Base-by-base conservation (phyloP, 2,888 invertebrate genomes). In the Lypha dubia region DNA sequence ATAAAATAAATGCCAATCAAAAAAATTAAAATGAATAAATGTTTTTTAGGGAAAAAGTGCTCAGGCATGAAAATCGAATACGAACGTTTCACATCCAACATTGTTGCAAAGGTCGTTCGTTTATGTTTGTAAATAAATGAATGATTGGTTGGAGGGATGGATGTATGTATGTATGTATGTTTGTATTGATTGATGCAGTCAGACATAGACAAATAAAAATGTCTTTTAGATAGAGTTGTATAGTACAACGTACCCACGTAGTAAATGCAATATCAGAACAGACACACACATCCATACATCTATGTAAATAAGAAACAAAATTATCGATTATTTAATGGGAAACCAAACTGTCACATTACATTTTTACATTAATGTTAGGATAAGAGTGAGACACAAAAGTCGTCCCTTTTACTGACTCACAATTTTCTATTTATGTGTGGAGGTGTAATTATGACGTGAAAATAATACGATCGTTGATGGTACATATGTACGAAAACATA, bases 61-160 rank as follows among this genome's bases (percentile, higher is more conserved):
- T 58, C 44, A 49, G 41, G 28, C 49, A 22, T 38, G 13, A 58
- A 68, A 28, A 60, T 20, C 67, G 9, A 44, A 24, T 6, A 53
- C 70, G 63, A 70, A n/a, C n/a, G 38, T 38, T 41, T 46, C 9
- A 9, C n/a, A 67, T 20, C 41, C 13, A 53, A 80, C 67, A 74
- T 74, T 80, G 74, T 80, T 80, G 51, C 28, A 80, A 80, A 80
- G 67, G 74, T 68, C 80, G 67, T 49, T 68, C 80, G 67, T 49
- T 20, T 20, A 49, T 58, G 44, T 38, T 62, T 41, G 38, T 24
- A 68, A 51, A 53, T 56, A 11, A 51, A 24, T 63, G n/a, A 38
- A 15, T 32, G 63, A 24, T 17, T 63, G 38, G 41, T 15, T n/a
- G 56, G 24, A 22, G 58, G 58, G 58, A n/a, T n/a, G n/a, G n/a